Conservation (phyloP, 2,797 vertebrate genomes). For the Erithacus rubecula region DNA sequence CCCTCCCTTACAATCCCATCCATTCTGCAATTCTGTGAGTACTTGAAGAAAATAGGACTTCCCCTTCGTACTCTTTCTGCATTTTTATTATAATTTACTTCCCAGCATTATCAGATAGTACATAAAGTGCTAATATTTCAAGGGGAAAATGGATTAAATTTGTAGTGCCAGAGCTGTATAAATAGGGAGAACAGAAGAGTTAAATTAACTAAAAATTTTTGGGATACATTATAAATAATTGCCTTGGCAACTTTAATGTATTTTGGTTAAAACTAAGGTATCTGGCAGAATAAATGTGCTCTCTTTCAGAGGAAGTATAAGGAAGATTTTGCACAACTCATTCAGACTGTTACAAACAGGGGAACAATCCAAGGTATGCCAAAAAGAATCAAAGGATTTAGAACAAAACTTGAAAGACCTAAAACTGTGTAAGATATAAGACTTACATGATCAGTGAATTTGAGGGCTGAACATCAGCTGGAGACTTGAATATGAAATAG, state of each 20-base stretch:
- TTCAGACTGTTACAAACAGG: neutral
- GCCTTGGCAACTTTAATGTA: neutral
- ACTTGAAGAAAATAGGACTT: neutral
- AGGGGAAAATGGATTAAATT: neutral
- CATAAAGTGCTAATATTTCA: neutral
- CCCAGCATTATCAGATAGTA: neutral
- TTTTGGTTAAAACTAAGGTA: neutral
- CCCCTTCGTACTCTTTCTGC: neutral
- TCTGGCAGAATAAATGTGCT: neutral
- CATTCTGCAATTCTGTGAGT: neutral
- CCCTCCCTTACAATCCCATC: neutral
- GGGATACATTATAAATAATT: neutral
- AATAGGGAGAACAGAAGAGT: neutral
- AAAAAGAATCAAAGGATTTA: neutral
- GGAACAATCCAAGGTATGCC: neutral
- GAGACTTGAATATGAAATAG: neutral
- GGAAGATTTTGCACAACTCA: neutral
- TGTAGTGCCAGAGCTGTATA: neutral
- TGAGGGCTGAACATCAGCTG: neutral
- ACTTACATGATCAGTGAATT: neutral
- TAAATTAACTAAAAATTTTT: neutral
- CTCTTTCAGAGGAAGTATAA: neutral
- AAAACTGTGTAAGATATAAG: neutral
- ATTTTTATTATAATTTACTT: neutral
- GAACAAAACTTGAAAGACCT: neutral